Evolutionary conservation across 2,113 vertebrate genomes (phyloP).

Genomic region (Trochalopteron elliotii): DNA sequence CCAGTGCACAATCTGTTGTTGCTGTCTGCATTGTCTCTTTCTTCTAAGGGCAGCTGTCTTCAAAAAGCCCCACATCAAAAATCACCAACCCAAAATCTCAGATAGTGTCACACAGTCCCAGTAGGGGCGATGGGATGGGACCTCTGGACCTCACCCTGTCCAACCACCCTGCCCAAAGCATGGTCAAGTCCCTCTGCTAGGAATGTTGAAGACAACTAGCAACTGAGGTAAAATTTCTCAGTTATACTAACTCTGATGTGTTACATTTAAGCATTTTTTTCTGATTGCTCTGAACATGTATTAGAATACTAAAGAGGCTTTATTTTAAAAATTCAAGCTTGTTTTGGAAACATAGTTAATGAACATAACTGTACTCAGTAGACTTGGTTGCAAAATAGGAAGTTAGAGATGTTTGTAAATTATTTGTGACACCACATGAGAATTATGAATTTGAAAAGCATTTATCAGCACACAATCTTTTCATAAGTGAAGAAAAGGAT

Average conservation of each 20-base stretch:
- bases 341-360: background rate
- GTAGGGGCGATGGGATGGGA: background rate
- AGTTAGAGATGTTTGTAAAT: background rate
- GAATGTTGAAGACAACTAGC: background rate
- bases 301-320: background rate
- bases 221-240: background rate
- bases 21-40: background rate
- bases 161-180: background rate
- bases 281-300: background rate
- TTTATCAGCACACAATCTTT: background rate
- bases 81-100: background rate
- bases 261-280: background rate
- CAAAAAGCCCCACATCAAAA: background rate
- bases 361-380: background rate
- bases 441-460: slow-evolving; percentile 6
- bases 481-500: background rate
- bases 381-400: background rate
- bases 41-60: background rate
- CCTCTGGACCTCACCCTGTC: background rate
- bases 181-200: background rate
- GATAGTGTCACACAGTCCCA: background rate
- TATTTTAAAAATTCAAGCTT: slow-evolving; percentile 17
- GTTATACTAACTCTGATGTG: background rate
- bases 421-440: background rate
- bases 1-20: background rate